phyloP scores from a whole-genome alignment of 2,797 vertebrate species.

The Characodon lateralis region DNA sequence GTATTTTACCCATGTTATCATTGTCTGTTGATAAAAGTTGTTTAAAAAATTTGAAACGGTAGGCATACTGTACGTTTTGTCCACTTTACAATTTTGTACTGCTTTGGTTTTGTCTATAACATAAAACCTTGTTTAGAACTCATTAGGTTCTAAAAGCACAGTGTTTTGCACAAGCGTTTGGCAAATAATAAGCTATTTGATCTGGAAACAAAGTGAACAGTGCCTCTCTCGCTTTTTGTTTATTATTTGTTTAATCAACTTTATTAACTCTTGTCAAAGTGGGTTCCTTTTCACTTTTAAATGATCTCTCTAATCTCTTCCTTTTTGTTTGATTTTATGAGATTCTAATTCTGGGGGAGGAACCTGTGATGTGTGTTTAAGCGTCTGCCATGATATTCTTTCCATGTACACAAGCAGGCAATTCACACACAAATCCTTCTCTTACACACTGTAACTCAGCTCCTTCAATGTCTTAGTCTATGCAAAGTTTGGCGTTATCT shows the following conservation, averaged over 20 bases:
- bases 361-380: conserved; percentile 29
- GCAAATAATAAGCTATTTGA: conserved; percentile 32
- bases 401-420: conserved; percentile 19
- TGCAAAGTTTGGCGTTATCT: conserved; percentile 44
- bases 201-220: conserved; percentile 25
- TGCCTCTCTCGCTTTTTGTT: conserved; percentile 20
- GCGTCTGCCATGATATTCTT: conserved; percentile 28
- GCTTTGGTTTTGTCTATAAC: neutral
- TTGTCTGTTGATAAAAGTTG: neutral
- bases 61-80: neutral
- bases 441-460: conserved; percentile 25
- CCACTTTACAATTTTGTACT: neutral
- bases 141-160: neutral
- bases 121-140: neutral
- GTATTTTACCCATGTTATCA: neutral
- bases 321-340: conserved; percentile 60
- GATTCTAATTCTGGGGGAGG: conserved; percentile 30
- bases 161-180: conserved; percentile 30
- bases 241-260: conserved; percentile 49
- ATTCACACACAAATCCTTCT: conserved; percentile 26
- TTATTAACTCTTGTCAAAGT: conserved; percentile 53
- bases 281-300: conserved; percentile 35
- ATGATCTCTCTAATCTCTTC: conserved; percentile 48
- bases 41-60: neutral
- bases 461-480: conserved; percentile 40